Evolutionary conservation across 2,797 vertebrate genomes (phyloP), one percentile per base, ranked within the genome.

Genomic region (Valencia hispanica): DNA sequence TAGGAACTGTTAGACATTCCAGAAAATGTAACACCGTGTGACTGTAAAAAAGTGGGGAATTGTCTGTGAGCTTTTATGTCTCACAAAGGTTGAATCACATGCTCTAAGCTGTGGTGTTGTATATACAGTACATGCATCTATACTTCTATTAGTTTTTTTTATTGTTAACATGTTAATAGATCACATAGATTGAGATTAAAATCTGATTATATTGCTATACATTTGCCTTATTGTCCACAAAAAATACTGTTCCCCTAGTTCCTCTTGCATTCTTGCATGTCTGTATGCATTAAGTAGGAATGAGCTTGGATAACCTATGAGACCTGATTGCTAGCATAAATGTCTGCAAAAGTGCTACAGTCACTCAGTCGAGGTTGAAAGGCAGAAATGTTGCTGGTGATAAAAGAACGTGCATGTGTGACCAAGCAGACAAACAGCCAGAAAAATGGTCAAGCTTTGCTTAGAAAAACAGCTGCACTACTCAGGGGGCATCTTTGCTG

Each of bases 341-440:
- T 0, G 55, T 65, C 66, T 63, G 74, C 85, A 65, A 79, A 48
- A 72, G 61, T n/a, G 30, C 63, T 81, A 83, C 77, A 88, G 84
- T 84, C 85, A 82, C 75, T 86, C 81, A 87, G 77, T 66, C 73
- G 72, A 74, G 85, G 90, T 92, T 87, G 87, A 84, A 89, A 85
- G 86, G 80, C 87, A 78, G 84, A 82, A 83, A 92, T 87, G 84
- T 5, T 80, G 78, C 80, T 72, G 79, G 79, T 71, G 85, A 87
- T 87, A 89, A 90, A 92, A 88, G 55, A 86, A 85, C 59, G 73
- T 53, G 86, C 75, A 80, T 74, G 78, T 51, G 12, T 86, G 88
- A 82, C 86, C 82, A 53, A 85, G 79, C 86, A 87, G 82, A 88
- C 82, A 86, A 84, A 91, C 68, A 86, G 79, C 77, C 82, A 77